Evolutionary conservation across 2,113 vertebrate species (phyloP).

Genomic region (Pterocles orientalis): DNA sequence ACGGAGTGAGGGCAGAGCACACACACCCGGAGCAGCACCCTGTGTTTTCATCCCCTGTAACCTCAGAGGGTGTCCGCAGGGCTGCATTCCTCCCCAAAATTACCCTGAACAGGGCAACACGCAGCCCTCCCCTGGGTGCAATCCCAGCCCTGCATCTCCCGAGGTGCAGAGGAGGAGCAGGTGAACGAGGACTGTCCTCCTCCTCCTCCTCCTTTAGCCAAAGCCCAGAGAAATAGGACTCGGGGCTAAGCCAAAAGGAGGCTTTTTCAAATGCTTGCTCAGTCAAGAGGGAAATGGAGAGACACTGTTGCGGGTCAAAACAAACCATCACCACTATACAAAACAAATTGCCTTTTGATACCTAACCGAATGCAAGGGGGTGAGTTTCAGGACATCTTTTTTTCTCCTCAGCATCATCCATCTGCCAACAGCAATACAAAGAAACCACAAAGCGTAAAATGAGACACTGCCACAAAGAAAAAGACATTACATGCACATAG

Average conservation of each 20-base stretch:
- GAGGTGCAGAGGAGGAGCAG: fast-evolving
- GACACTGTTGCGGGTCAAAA: background rate
- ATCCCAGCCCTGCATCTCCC: fast-evolving
- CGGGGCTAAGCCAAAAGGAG: fast-evolving
- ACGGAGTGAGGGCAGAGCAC: background rate
- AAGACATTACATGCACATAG: background rate
- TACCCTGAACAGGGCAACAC: background rate
- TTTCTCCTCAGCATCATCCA: background rate
- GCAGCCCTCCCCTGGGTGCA: background rate
- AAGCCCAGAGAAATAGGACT: background rate
- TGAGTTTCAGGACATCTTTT: background rate
- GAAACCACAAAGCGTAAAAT: background rate
- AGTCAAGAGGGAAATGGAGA: background rate
- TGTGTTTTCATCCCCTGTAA: background rate
- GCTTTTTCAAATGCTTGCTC: background rate
- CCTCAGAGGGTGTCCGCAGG: fast-evolving
- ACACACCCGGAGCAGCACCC: background rate
- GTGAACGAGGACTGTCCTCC: no score
- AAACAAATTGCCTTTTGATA: constrained; percentile 10
- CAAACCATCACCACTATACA: background rate
- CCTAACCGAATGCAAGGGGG: background rate
- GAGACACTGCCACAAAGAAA: background rate
- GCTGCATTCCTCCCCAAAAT: background rate
- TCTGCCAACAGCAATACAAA: background rate
- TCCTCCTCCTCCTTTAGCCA: background rate